Conservation (phyloP, 2,888 invertebrate genomes). For the Rhagonycha fulva region DNA sequence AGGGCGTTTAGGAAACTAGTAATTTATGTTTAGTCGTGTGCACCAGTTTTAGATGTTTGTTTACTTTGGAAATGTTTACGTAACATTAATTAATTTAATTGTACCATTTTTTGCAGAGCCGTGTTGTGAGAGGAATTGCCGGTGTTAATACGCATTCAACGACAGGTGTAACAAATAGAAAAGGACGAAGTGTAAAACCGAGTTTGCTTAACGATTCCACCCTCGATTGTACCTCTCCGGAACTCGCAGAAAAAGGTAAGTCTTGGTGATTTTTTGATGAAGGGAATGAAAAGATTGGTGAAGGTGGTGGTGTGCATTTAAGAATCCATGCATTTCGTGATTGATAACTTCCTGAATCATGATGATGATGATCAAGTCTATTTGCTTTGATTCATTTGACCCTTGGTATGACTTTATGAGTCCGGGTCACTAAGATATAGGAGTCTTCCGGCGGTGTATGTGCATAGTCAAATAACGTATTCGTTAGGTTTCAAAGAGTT, state of each 20-base stretch:
- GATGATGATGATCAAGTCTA: not conserved
- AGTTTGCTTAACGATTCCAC: conserved; percentile 34
- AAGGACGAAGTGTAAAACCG: conserved; percentile 44
- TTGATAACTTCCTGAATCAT: conserved; percentile 38
- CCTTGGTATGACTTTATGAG: conserved; percentile 25
- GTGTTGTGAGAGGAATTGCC: conserved; percentile 46
- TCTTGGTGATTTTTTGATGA: conserved; percentile 5
- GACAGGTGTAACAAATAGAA: conserved; percentile 40
- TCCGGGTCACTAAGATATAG: conserved; percentile 1
- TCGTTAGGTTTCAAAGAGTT: not conserved
- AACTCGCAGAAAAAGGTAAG: conserved; percentile 49
- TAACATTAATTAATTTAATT: not conserved
- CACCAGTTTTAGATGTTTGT: not conserved
- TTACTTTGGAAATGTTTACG: not conserved
- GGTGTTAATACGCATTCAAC: conserved; percentile 42
- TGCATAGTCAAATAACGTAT: not conserved
- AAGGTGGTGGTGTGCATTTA: not conserved
- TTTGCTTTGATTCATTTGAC: conserved; percentile 34
- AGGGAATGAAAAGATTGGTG: not conserved
- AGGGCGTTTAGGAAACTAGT: conserved; percentile 3
- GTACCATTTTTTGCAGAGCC: conserved; percentile 40
- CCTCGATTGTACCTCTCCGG: conserved; percentile 42
- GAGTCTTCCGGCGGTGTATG: conserved; percentile 6
- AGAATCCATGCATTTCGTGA: conserved; percentile 23
- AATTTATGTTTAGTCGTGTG: conserved; percentile 1